phyloP scores from a whole-genome alignment of 2,113 vertebrate genomes.

The Perognathus longimembris region DNA sequence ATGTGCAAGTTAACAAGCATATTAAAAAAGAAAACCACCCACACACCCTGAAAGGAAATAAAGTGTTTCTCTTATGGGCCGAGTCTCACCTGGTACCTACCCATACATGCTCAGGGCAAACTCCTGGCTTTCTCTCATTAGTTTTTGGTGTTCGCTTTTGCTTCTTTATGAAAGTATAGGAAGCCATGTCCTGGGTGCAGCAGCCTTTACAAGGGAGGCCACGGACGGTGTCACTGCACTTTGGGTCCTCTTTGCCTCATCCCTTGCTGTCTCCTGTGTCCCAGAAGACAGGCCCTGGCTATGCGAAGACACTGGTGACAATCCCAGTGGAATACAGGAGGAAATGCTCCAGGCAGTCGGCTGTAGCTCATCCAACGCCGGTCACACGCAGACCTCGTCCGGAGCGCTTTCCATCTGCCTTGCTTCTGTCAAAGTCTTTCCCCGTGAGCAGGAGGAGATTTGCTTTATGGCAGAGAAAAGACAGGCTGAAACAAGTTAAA shows the following conservation, averaged over 20 bases:
- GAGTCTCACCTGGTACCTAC: background rate
- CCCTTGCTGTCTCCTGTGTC: background rate
- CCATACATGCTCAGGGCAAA: background rate
- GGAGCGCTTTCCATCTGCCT: no score
- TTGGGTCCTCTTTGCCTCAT: background rate
- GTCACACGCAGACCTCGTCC: no score
- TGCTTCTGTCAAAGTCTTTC: background rate
- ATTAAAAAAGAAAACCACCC: background rate
- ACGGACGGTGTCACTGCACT: background rate
- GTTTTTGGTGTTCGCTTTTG: background rate
- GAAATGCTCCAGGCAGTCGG: background rate
- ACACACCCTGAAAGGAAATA: background rate
- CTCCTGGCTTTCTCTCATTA: conserved; percentile 10
- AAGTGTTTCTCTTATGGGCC: background rate
- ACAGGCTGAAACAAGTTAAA: background rate
- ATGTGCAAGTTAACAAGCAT: background rate
- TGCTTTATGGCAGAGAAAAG: background rate
- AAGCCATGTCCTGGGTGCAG: conserved; percentile 28
- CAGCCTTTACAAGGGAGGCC: conserved; percentile 22
- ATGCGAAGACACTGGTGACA: no score
- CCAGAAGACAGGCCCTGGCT: no score
- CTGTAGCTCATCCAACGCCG: background rate
- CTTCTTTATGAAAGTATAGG: background rate
- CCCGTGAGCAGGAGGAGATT: background rate
- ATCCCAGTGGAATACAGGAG: background rate